Evolutionary conservation across 2,113 vertebrate species (phyloP).

Genomic region (Callorhinus ursinus): DNA sequence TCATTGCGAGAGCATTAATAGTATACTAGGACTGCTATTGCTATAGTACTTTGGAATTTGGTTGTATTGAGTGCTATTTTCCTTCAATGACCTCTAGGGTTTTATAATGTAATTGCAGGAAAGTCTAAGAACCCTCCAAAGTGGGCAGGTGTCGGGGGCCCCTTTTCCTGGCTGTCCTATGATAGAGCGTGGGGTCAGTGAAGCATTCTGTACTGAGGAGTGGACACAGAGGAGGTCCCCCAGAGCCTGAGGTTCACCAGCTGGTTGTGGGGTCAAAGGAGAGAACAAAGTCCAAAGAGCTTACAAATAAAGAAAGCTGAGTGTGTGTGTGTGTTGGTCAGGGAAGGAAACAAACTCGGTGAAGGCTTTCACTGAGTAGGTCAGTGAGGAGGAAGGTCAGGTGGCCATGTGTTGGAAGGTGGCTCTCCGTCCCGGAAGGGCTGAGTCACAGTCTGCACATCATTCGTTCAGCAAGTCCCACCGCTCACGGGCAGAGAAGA

Average conservation of each 20-base stretch:
- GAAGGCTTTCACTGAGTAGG: not conserved
- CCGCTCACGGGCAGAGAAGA: not conserved
- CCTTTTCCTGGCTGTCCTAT: no score
- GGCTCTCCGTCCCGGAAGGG: not conserved
- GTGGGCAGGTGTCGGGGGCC: not conserved
- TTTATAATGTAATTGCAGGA: not conserved
- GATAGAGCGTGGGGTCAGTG: rapidly evolving
- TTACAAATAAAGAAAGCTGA: not conserved
- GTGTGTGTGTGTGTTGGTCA: not conserved
- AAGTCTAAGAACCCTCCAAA: not conserved
- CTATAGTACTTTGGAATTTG: not conserved
- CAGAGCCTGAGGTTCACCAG: not conserved
- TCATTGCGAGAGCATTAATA: not conserved
- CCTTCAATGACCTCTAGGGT: not conserved
- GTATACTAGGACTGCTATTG: not conserved
- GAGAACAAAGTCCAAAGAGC: not conserved
- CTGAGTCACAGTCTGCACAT: not conserved
- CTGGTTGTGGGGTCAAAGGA: not conserved
- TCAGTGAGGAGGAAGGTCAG: not conserved
- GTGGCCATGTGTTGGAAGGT: not conserved
- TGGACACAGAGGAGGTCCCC: not conserved
- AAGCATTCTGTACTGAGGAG: rapidly evolving
- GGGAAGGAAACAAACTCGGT: not conserved
- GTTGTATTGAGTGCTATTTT: not conserved
- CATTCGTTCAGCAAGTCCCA: not conserved